Conservation (phyloP, 2,888 invertebrate genomes). For the Ametastegia equiseti region DNA sequence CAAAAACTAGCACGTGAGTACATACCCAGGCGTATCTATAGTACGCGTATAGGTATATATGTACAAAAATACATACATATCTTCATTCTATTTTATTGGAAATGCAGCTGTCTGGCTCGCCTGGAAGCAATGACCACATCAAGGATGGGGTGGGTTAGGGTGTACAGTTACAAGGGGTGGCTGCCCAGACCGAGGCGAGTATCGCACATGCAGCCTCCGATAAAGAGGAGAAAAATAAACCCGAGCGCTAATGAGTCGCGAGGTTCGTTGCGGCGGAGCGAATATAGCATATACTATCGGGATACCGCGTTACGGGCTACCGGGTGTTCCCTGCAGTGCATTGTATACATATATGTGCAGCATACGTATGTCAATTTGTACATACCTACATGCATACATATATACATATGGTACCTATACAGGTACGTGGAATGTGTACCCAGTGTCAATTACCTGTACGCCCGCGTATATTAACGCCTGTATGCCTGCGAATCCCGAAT, state of each 20-base stretch:
- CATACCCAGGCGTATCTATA: too few relatives aligned
- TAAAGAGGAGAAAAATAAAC: constrained; percentile 31
- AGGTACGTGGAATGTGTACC: background rate
- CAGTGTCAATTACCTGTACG: constrained; percentile 4
- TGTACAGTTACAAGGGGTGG: too few relatives aligned
- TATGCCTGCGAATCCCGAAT: background rate
- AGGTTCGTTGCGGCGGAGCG: constrained; percentile 8
- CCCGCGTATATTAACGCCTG: background rate
- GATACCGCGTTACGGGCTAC: background rate
- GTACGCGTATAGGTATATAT: too few relatives aligned
- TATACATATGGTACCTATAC: background rate
- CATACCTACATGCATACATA: background rate
- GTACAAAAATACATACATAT: background rate
- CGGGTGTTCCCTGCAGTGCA: background rate
- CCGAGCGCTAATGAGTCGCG: constrained; percentile 34
- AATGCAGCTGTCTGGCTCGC: background rate
- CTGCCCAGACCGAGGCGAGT: background rate
- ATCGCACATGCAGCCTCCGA: background rate
- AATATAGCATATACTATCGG: constrained; percentile 1
- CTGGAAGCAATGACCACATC: background rate
- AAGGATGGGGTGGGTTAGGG: background rate
- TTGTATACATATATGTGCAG: too few relatives aligned
- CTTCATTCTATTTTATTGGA: background rate
- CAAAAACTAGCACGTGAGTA: too few relatives aligned
- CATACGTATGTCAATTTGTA: too few relatives aligned